These are phyloP conservation scores for Lonchura striata DNA, from an alignment of 2,113 vertebrate species.

Conservation along the genomic window DNA sequence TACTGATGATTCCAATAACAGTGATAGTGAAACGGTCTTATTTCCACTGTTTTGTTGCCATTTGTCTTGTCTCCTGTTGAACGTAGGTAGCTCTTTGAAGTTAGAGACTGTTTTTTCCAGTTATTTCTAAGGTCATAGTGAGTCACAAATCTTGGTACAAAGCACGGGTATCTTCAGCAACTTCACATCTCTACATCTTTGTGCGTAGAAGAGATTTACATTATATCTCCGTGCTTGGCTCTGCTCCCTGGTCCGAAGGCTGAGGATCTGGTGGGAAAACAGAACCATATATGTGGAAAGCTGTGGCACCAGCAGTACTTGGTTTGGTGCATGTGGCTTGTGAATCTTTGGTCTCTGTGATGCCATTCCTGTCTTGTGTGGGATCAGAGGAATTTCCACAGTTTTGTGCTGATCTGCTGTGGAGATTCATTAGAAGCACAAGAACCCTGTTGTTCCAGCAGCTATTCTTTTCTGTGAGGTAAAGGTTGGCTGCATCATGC, in stretches of 20 bases:
- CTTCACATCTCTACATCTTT: background rate
- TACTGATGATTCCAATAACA: background rate
- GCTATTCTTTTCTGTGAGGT: background rate
- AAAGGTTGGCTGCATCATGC: background rate
- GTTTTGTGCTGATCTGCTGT: background rate
- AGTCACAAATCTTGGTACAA: background rate
- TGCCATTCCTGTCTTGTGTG: rapidly evolving
- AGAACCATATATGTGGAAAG: rapidly evolving
- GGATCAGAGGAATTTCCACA: background rate
- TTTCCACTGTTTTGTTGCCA: background rate
- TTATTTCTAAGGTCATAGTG: background rate
- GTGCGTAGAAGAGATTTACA: background rate
- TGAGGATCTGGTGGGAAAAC: background rate
- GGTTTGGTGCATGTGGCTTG: background rate
- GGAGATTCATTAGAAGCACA: background rate
- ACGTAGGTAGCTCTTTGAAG: background rate
- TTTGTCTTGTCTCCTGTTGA: background rate
- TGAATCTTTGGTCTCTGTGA: background rate
- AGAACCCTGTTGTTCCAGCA: background rate
- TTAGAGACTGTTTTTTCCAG: background rate
- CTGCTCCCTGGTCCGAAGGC: background rate
- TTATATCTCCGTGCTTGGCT: background rate
- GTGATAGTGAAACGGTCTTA: background rate
- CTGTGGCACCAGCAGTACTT: background rate
- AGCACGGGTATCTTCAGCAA: rapidly evolving